A percentile compares a stretch with the other conserved stretches of the same genome.
Evolutionary conservation across 2,113 vertebrate species (phyloP).

Genomic region (Tachuris rubrigastra): DNA sequence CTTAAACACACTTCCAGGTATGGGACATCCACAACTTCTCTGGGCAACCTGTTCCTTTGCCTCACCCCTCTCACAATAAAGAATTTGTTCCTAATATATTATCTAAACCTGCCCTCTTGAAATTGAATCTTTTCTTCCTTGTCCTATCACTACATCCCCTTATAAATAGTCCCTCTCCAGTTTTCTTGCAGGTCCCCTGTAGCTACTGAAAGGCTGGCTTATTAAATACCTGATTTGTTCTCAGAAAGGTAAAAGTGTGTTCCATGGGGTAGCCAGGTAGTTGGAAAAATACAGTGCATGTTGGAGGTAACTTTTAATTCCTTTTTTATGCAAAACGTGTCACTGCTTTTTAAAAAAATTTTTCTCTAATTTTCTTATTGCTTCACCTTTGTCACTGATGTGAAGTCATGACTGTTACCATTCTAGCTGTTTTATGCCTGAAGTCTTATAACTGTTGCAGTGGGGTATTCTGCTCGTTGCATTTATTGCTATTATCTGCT

Average conservation of each 20-base stretch:
- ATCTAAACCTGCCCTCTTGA: neutral
- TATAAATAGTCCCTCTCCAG: neutral
- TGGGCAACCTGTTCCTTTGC: neutral
- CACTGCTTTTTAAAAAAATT: neutral
- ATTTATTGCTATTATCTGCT: neutral
- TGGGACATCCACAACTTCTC: accelerated
- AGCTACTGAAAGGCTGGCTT: neutral
- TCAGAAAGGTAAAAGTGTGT: neutral
- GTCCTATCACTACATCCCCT: too few species aligned
- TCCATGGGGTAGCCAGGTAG: neutral
- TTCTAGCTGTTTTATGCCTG: neutral
- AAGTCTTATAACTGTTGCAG: neutral
- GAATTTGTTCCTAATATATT: neutral
- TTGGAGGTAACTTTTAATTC: neutral
- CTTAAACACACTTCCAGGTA: neutral
- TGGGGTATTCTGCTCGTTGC: neutral
- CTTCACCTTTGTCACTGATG: neutral
- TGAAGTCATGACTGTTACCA: neutral
- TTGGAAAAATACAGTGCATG: neutral
- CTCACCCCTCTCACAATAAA: neutral
- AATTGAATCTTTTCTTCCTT: neutral
- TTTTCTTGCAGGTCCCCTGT: neutral
- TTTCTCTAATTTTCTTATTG: neutral
- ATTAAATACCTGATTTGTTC: neutral
- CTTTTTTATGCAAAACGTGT: neutral